Percentiles rank a stretch among this genome's conserved stretches.
These are phyloP conservation scores for Drosophila nigricruria DNA, from an alignment of 2,888 invertebrate genomes.

Conservation along the genomic window DNA sequence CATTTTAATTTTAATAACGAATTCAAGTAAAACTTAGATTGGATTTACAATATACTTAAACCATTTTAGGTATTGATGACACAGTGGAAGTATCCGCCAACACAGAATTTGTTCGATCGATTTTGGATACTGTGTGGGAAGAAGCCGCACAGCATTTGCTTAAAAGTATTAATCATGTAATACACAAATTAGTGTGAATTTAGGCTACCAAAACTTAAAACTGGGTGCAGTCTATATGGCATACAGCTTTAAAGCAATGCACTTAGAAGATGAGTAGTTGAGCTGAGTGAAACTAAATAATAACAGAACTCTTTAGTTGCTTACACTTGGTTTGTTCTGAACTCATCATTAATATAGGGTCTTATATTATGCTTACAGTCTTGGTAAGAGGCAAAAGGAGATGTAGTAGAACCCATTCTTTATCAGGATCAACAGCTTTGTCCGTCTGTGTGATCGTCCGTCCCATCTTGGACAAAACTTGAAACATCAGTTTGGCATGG, in stretches of 20 bases:
- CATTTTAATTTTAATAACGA: neutral
- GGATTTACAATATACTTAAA: neutral
- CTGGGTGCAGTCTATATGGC: neutral
- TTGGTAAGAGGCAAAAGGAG: neutral
- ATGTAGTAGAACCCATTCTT: neutral
- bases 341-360: neutral
- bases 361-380: neutral
- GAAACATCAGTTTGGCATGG: neutral
- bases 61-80: conserved; percentile 1
- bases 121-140: neutral
- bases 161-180: neutral
- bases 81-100: neutral
- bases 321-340: neutral
- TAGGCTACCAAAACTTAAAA: neutral
- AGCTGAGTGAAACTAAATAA: neutral
- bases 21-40: neutral
- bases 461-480: neutral
- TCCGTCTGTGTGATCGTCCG: neutral
- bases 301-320: neutral
- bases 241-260: neutral
- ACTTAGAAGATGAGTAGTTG: neutral
- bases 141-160: neutral
- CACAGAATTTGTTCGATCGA: neutral
- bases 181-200: neutral
- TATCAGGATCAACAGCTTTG: neutral